A percentile compares a stretch with the other conserved stretches of the same genome.
These are phyloP conservation scores for Perca fluviatilis DNA, from an alignment of 2,113 vertebrate species.

Conservation along the genomic window DNA sequence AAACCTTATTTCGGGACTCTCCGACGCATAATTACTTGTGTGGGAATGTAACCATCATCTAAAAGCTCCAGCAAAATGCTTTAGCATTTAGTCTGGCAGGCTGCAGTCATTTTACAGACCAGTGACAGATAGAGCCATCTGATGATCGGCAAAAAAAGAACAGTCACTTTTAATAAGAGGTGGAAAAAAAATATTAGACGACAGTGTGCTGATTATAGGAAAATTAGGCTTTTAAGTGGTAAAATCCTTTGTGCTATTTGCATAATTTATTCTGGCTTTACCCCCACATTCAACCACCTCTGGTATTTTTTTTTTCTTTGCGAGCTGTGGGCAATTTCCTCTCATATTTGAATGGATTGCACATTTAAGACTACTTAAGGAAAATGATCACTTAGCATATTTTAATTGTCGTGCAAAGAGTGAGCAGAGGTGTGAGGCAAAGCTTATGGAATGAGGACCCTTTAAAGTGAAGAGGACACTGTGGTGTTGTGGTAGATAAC, in stretches of 20 bases:
- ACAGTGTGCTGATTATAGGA: slow-evolving; percentile 99
- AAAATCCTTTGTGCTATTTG: slow-evolving; percentile 99
- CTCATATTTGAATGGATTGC: slow-evolving; percentile 99
- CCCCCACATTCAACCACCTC: slow-evolving; percentile 68
- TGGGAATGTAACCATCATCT: slow-evolving; percentile 99
- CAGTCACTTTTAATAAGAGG: slow-evolving; percentile 99
- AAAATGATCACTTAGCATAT: slow-evolving; percentile 99
- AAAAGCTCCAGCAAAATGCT: slow-evolving; percentile 97
- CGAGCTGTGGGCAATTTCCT: slow-evolving; percentile 99
- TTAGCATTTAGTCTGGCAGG: slow-evolving; percentile 96
- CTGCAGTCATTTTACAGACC: slow-evolving; percentile 86
- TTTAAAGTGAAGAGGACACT: slow-evolving; percentile 43
- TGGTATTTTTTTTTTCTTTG: slow-evolving; percentile 56
- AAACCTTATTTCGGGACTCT: slow-evolving; percentile 99
- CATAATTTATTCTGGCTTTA: slow-evolving; percentile 97
- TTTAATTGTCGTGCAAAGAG: slow-evolving; percentile 99
- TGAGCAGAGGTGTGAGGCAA: slow-evolving; percentile 91
- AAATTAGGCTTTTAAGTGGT: slow-evolving; percentile 99
- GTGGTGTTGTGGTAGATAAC: slow-evolving; percentile 44
- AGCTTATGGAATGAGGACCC: slow-evolving; percentile 54
- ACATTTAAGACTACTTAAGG: slow-evolving; percentile 99
- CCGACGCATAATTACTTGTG: slow-evolving; percentile 99
- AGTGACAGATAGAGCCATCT: slow-evolving; percentile 99
- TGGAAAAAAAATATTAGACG: slow-evolving; percentile 97
- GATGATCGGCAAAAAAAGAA: slow-evolving; percentile 97